phyloP scores from a whole-genome alignment of 1,140 invertebrate genomes.

The Polypedilum pembai region DNA sequence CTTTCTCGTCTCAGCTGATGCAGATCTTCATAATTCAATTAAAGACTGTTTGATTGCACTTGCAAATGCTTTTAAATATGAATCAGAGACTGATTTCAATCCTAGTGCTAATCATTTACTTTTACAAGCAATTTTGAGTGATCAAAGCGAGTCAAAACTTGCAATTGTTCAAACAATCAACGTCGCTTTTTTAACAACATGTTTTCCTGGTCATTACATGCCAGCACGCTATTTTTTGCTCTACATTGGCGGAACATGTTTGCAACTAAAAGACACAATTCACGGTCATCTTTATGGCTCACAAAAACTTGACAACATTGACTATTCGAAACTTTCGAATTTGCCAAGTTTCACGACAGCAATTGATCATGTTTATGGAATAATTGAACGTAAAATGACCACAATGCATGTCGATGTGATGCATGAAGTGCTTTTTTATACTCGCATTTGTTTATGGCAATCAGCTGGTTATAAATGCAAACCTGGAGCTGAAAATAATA shows the following conservation, averaged over 20 bases:
- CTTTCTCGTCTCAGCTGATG: constrained; percentile 47
- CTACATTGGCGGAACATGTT: constrained; percentile 60
- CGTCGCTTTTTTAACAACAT: constrained; percentile 69
- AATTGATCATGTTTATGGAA: constrained; percentile 42
- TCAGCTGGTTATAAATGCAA: constrained; percentile 42
- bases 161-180: constrained; percentile 53
- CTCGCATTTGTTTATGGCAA: constrained; percentile 61
- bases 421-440: constrained; percentile 63
- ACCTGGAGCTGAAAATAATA: constrained; percentile 40
- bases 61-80: constrained; percentile 57
- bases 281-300: constrained; percentile 41
- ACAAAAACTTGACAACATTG: constrained; percentile 42
- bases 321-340: constrained; percentile 38
- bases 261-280: constrained; percentile 38
- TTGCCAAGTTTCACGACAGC: constrained; percentile 42
- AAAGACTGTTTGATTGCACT: constrained; percentile 63
- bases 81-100: constrained; percentile 34
- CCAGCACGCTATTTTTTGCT: constrained; percentile 75
- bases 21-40: constrained; percentile 57
- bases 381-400: constrained; percentile 47
- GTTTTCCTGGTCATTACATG: constrained; percentile 73
- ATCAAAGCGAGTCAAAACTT: constrained; percentile 57
- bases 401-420: constrained; percentile 58
- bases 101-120: constrained; percentile 49
- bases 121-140: constrained; percentile 45